Evolutionary conservation across 2,888 invertebrate species (phyloP), one percentile per base, ranked within the genome.

Genomic region (Eupithecia inturbata): DNA sequence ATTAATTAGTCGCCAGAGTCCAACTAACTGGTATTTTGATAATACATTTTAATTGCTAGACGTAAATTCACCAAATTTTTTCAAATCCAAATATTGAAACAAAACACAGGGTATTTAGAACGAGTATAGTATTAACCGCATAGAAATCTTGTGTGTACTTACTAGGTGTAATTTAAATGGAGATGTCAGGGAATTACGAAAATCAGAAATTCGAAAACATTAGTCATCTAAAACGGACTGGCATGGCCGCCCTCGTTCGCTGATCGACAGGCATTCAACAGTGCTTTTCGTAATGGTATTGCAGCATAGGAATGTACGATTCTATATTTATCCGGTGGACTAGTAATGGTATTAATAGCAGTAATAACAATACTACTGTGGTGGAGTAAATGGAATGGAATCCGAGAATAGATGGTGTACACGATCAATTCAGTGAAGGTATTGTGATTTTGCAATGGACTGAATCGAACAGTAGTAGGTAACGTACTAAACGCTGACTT

Each of bases 331-430:
- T 39, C 53, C 78, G 75, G 41, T 78, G 73, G 72, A 73, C 78
- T 81, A 79, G 78, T n/a, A n/a, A n/a, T n/a, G n/a, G n/a, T n/a
- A n/a, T n/a, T n/a, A n/a, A n/a, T n/a, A n/a, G n/a, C n/a, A n/a
- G n/a, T n/a, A n/a, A n/a, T n/a, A n/a, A n/a, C 68, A 79, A 79
- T 70, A 41, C 78, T 72, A 75, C 78, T 79, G 78, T 79, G 68
- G 64, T 63, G 73, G 12, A 22, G 36, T 70, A 68, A 73, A 76
- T 76, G 71, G 66, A 77, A 77, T 45, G 26, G 57, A 57, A 64
- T 64, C 45, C 67, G 36, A 39, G 63, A 67, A 57, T 57, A 33
- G 66, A 53, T 68, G 31, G 31, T 72, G 67, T 66, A 49, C 71
- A 64, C 60, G 53, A 68, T 57, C 64, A 31, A 62, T 68, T 28